Conservation (phyloP, 2,113 vertebrate species). For the Gambusia holbrooki region DNA sequence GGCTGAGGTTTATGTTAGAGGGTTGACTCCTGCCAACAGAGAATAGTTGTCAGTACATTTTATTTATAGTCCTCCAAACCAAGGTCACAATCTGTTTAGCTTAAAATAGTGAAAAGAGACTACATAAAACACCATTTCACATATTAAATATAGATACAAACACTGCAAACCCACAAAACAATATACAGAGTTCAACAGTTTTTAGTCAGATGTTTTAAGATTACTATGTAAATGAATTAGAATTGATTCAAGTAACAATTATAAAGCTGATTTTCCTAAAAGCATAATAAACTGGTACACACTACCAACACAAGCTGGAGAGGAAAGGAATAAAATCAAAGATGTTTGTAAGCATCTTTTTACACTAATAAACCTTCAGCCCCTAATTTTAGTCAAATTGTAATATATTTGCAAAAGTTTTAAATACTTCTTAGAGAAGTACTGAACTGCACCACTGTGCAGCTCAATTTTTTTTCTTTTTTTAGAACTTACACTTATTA, state of each 20-base stretch:
- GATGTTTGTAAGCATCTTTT: neutral
- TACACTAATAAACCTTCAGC: neutral
- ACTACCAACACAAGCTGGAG: neutral
- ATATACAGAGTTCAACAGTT: neutral
- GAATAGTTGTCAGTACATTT: slow-evolving; percentile 24
- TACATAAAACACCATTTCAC: neutral
- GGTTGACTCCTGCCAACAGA: slow-evolving; percentile 75
- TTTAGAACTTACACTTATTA: too few relatives aligned
- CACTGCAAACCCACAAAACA: neutral
- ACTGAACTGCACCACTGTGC: too few relatives aligned
- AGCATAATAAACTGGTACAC: too few relatives aligned
- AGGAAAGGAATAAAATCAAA: neutral
- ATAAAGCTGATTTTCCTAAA: too few relatives aligned
- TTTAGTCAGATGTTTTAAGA: too few relatives aligned
- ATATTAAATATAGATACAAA: neutral
- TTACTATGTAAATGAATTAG: too few relatives aligned
- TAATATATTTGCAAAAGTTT: too few relatives aligned
- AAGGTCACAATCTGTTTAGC: neutral
- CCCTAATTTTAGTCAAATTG: neutral
- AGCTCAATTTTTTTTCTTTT: too few relatives aligned
- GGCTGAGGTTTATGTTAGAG: slow-evolving; percentile 73
- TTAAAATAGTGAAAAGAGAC: too few relatives aligned
- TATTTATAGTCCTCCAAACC: neutral
- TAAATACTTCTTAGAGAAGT: neutral
- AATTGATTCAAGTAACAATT: too few relatives aligned